Conservation (phyloP, 1,140 invertebrate genomes). For the Drosophila trapezifrons region DNA sequence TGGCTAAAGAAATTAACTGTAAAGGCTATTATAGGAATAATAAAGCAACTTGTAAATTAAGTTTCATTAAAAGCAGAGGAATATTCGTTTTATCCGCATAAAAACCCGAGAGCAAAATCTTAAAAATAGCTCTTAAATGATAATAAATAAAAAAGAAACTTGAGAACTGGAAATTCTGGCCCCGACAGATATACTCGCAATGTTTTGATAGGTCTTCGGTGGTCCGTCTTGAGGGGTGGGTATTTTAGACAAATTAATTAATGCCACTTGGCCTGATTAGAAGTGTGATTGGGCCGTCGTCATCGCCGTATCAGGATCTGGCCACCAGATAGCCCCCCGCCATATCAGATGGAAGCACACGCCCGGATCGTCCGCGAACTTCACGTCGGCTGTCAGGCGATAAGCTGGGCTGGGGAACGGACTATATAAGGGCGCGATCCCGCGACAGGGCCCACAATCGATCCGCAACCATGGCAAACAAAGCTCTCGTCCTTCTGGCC, state of each 20-base stretch:
- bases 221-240: not conserved
- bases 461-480: slow-evolving; percentile 56
- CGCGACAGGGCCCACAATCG: slow-evolving; percentile 54
- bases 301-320: slow-evolving; percentile 52
- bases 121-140: not conserved
- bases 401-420: slow-evolving; percentile 24
- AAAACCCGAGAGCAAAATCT: not conserved
- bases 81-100: not conserved
- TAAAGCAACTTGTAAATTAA: too few relatives aligned
- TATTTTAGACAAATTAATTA: slow-evolving; percentile 68
- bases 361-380: slow-evolving; percentile 12
- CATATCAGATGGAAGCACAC: slow-evolving; percentile 47
- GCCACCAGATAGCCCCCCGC: slow-evolving; percentile 30
- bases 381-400: slow-evolving; percentile 10
- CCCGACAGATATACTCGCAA: slow-evolving; percentile 17
- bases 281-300: slow-evolving; percentile 47
- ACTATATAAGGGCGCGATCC: slow-evolving; percentile 50
- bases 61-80: not conserved
- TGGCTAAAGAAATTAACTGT: not conserved
- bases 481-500: slow-evolving; percentile 63
- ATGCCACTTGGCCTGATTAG: slow-evolving; percentile 63
- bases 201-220: slow-evolving; percentile 13
- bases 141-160: not conserved
- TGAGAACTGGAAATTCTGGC: slow-evolving; percentile 11
- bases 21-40: too few relatives aligned